These are phyloP conservation scores for Mesocricetus auratus DNA, from an alignment of 2,113 vertebrate species.

Conservation along the genomic window DNA sequence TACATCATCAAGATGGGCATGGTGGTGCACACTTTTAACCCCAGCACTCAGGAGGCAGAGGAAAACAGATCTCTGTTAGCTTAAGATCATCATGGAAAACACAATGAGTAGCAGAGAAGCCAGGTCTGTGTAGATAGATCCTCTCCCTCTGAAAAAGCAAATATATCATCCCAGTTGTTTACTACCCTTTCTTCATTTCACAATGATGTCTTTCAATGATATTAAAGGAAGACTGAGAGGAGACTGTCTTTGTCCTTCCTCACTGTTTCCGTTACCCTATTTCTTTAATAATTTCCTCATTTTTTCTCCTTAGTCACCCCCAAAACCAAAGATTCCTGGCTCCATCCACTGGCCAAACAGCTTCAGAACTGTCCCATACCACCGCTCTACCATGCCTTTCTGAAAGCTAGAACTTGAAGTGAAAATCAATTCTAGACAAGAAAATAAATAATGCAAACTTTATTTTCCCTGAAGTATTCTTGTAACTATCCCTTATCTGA, in stretches of 20 bases:
- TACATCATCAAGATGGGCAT: not conserved
- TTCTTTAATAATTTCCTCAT: not conserved
- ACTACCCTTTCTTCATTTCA: not conserved
- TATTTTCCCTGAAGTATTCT: not conserved
- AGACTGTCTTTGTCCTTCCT: not conserved
- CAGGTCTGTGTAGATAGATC: not conserved
- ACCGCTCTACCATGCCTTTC: not conserved
- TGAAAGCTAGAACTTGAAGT: not conserved
- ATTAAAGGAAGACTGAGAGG: not conserved
- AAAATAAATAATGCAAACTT: not conserved
- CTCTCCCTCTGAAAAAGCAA: not conserved
- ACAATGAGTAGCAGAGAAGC: not conserved
- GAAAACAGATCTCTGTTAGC: no score
- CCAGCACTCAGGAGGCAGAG: not conserved
- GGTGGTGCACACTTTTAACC: not conserved
- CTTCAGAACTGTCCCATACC: not conserved
- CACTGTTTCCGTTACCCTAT: not conserved
- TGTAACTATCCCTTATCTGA: not conserved
- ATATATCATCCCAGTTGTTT: not conserved
- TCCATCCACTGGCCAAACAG: not conserved
- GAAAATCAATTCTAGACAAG: not conserved
- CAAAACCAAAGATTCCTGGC: not conserved
- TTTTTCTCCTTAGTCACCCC: not conserved
- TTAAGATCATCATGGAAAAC: no score
- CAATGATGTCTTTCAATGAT: not conserved